Evolutionary conservation across 2,797 vertebrate genomes (phyloP).

Genomic region (Platyrinchus mystaceus): DNA sequence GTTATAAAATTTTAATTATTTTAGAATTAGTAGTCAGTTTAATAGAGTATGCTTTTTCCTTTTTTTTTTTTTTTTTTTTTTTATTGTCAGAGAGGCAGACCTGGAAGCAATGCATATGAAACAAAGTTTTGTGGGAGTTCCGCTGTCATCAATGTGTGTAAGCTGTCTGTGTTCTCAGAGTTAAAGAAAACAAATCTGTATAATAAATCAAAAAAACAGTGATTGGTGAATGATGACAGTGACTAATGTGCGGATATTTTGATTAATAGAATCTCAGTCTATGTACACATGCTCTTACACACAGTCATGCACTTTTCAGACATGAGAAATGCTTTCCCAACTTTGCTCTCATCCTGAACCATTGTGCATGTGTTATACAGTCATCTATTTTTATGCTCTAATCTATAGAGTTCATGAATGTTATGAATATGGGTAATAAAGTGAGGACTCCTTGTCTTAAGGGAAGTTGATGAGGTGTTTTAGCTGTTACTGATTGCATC

Average conservation of each 20-base stretch:
- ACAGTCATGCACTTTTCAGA: neutral
- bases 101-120: neutral
- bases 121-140: neutral
- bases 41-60: neutral
- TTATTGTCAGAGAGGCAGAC: neutral
- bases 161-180: neutral
- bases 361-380: neutral
- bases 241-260: constrained; percentile 21
- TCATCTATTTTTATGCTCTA: constrained; percentile 32
- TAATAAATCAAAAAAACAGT: constrained; percentile 33
- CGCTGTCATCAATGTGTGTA: neutral
- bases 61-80: neutral
- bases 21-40: neutral
- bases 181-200: constrained; percentile 19
- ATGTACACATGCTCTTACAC: neutral
- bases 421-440: constrained; percentile 27
- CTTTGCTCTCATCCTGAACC: constrained; percentile 22
- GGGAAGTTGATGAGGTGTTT: constrained; percentile 35
- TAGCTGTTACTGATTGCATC: constrained; percentile 39
- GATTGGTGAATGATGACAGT: constrained; percentile 6
- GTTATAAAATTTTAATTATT: neutral
- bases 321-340: constrained; percentile 15
- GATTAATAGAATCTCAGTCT: constrained; percentile 37
- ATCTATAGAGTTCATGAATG: constrained; percentile 16
- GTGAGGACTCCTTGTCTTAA: constrained; percentile 38